Conservation (phyloP, 2,797 vertebrate genomes). For the Streptopelia turtur region DNA sequence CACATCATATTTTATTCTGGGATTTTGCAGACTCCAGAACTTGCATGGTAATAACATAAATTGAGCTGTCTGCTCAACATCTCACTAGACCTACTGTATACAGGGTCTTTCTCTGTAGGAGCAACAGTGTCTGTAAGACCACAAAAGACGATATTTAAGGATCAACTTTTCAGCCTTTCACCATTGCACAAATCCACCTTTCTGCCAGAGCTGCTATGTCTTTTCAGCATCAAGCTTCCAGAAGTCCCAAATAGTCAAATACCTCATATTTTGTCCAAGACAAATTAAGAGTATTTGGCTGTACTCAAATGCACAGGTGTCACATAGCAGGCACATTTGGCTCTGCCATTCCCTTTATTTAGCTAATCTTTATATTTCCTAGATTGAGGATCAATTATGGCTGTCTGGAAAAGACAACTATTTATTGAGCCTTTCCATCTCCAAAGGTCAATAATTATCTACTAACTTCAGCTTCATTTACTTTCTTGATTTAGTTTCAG, state of each 20-base stretch:
- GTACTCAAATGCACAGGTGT: not conserved
- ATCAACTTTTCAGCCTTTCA: not conserved
- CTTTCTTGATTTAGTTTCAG: not conserved
- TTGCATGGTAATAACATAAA: not conserved
- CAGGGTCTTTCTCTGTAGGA: accelerated
- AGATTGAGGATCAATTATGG: not conserved
- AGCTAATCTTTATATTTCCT: not conserved
- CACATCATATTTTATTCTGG: not conserved
- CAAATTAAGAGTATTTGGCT: not conserved
- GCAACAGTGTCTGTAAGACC: not conserved
- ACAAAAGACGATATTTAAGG: not conserved
- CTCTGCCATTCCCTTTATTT: not conserved
- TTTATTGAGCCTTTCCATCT: not conserved
- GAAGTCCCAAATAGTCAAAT: not conserved
- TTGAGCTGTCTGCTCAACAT: not conserved
- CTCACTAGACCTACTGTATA: not conserved
- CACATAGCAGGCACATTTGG: not conserved
- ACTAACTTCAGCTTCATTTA: not conserved
- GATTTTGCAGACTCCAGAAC: not conserved
- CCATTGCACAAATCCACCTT: not conserved
- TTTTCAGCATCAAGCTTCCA: not conserved
- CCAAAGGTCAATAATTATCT: not conserved
- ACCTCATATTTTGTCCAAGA: not conserved
- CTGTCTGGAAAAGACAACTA: not conserved
- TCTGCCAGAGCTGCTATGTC: not conserved